Conservation (phyloP, 2,797 vertebrate species). For the Chelonia mydas region DNA sequence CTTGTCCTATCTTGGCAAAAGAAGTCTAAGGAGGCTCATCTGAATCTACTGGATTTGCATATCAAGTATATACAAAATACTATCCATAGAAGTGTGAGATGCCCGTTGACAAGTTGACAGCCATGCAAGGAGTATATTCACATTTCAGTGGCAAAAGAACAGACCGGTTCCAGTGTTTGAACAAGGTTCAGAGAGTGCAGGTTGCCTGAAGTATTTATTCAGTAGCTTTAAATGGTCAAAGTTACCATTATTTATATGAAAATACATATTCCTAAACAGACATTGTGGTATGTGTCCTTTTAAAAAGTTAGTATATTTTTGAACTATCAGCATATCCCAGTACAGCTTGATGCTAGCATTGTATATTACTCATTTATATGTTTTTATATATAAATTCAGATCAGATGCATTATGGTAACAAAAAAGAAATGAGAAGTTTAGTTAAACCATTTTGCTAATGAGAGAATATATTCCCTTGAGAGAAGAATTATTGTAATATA, state of each 20-base stretch:
- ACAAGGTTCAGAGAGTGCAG: conserved; percentile 13
- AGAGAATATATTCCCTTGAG: conserved; percentile 29
- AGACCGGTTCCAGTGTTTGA: background rate
- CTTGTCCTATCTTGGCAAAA: background rate
- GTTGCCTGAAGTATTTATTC: conserved; percentile 17
- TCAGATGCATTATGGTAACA: conserved; percentile 17
- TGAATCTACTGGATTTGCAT: conserved; percentile 14
- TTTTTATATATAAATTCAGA: conserved; percentile 24
- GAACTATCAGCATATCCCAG: conserved; percentile 2
- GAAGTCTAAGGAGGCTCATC: background rate
- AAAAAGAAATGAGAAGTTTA: conserved; percentile 61
- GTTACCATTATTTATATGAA: conserved; percentile 5
- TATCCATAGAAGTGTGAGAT: background rate
- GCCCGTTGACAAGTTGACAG: conserved; percentile 41
- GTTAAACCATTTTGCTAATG: conserved; percentile 50
- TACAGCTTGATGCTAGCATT: background rate
- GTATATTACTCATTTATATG: conserved; percentile 10
- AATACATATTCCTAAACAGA: background rate
- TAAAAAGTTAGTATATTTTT: background rate
- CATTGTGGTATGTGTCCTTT: background rate
- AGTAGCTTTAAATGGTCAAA: background rate
- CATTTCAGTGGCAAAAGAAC: conserved; percentile 32
- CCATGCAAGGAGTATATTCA: background rate
- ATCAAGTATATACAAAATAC: background rate
- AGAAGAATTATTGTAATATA: conserved; percentile 48